Conservation (phyloP, 1,140 invertebrate genomes). For the Sitophilus oryzae region DNA sequence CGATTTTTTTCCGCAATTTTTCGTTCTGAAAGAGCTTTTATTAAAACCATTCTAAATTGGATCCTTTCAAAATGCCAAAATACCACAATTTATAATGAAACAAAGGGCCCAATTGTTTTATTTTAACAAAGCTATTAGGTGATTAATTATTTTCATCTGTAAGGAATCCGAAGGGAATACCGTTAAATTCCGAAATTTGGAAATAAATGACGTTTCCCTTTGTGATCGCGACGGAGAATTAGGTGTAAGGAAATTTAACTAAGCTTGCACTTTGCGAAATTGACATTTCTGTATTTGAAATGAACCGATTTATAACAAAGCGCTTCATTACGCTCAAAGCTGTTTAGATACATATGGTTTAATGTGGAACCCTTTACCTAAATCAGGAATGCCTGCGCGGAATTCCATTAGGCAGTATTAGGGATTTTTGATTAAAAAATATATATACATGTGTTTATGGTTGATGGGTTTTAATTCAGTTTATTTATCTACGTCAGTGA, state of each 20-base stretch:
- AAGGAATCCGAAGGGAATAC: conserved; percentile 6
- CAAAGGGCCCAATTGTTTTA: conserved; percentile 12
- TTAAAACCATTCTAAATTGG: not conserved
- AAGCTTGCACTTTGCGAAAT: conserved; percentile 3
- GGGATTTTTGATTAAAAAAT: no score
- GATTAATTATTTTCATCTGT: conserved; percentile 17
- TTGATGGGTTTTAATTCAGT: no score
- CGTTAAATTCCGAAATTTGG: conserved; percentile 12
- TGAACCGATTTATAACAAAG: not conserved
- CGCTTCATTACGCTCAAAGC: no score
- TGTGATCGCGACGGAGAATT: conserved; percentile 9
- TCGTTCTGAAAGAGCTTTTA: not conserved
- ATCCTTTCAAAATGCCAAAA: conserved; percentile 6
- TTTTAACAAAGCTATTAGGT: conserved; percentile 17
- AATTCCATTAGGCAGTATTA: no score
- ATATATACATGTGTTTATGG: no score
- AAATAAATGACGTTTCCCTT: conserved; percentile 6
- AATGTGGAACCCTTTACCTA: no score
- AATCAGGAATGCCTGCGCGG: no score
- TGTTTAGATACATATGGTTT: no score
- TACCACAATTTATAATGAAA: conserved; percentile 8
- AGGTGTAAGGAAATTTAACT: conserved; percentile 3
- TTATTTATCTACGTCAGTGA: no score
- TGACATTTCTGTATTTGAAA: not conserved
- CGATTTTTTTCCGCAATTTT: no score